Evolutionary conservation across 2,888 invertebrate genomes (phyloP), one percentile per base, ranked within the genome.

Genomic region (Pinctada fucata): DNA sequence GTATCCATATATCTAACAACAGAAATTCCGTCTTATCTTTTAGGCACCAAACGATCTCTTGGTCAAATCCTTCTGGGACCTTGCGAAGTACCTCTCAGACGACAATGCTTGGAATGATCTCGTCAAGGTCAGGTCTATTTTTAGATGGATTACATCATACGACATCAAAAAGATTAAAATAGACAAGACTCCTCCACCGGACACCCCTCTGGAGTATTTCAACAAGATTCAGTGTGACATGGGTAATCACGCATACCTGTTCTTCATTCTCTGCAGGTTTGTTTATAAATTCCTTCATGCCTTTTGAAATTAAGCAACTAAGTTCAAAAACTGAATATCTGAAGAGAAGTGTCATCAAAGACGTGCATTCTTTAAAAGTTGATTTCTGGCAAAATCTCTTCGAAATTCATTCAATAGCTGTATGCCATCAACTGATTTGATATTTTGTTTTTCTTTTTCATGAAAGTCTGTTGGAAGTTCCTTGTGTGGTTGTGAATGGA

Each of bases 211-310:
- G 78, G 89, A 90, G 52, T 88, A 88, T 72, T 85, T 90, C 71
- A 76, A 84, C 10, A 87, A 87, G 79, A 90, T 90, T 5, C 85
- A 87, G 48, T 85, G 85, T 78, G 84, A 86, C 75, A 81, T 83
- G 71, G 88, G 87, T n/a, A 89, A 89, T 81, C 87, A 89, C 72
- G 88, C 90, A 4, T 87, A 90, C 78, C 81, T 90, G 8, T 82
- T 87, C 68, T 83, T 82, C 49, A 85, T 83, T 16, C 78, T 89
- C 70, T 86, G 86, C 81, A 72, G 66, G 74, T 74, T 1, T 31
- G 31, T 31, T 31, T 31, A 31, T 1, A 31, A 31, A 31, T 31
- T 31, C 31, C 31, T 31, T 31, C 31, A 31, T 31, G 1, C 31
- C 31, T 31, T 31, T 31, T 31, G 0, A 31, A 31, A 31, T 31